Base-by-base conservation (phyloP, 2,888 invertebrate species). In the Philopedon plagiatum region DNA sequence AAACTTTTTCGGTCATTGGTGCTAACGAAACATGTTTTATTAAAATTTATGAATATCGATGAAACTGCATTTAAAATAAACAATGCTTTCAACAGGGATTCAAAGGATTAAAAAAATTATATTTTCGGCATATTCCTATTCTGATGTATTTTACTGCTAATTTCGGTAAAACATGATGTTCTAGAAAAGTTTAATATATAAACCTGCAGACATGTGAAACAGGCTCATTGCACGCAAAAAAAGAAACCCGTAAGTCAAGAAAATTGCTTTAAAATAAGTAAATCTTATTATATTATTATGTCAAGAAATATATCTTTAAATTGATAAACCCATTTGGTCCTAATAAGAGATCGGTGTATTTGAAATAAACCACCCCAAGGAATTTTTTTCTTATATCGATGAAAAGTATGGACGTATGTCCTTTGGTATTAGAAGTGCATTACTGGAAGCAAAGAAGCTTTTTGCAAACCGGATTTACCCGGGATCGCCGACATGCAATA, bases 391-490 rank as follows among this genome's bases (percentile, higher is more conserved):
- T 11, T 34, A 34, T 34, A 34, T 34, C 11, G 2, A 5, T 11
- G 21, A 46, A 46, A 46, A 46, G 11, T 11, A 46, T 9, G 19
- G 44, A 46, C 21, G 11, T 19, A 46, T 8, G 4, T 26, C 29
- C 9, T 13, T 9, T 32, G 34, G 49, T 46, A 49, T 62, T 34
- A 49, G 19, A 62, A 49, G 49, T 64, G 54, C 64, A 64, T 64
- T 62, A 64, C 64, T 51, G 54, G 26, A 51, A 51, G 64, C 21
- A 39, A 54, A 54, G 64, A 19, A 64, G 39, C 39, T 54, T 54
- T 51, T 37, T 23, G 54, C 37, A 54, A 64, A 64, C 51, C 54
- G 23, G 64, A 64, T 64, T 37, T 37, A 9, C 37, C 21, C 32
- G 56, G 41, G 58, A 37, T 58, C 13, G 23, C 3, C 21, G 21